Evolutionary conservation across 1,140 invertebrate genomes (phyloP), one percentile per base, ranked within the genome.

Genomic region (Coenobita brevimanus): DNA sequence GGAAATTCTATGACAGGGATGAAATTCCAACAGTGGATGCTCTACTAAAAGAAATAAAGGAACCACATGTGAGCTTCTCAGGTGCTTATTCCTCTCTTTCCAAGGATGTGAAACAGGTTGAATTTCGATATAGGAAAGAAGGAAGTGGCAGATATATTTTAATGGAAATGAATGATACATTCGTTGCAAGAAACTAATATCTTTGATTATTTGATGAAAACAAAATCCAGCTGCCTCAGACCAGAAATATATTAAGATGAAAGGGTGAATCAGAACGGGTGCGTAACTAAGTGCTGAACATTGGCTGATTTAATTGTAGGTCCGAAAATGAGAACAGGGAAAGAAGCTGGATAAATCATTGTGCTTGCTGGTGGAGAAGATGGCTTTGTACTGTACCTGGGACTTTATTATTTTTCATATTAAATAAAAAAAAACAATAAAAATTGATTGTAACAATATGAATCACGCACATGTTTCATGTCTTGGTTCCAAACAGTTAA

Each of bases 231-330:
- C 62, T 46, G 33, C 33, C 57, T 36, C 30, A 81, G 24, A 50
- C 79, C 50, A 62, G 79, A 81, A 76, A 50, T 85, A 43, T 79
- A 85, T 27, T 21, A 76, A 36, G 83, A 75, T 73, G 83, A 85
- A 73, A 43, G n/a, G n/a, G n/a, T n/a, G n/a, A n/a, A n/a, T n/a
- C n/a, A n/a, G n/a, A n/a, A n/a, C n/a, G n/a, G n/a, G n/a, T n/a
- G n/a, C n/a, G n/a, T n/a, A n/a, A n/a, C n/a, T n/a, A n/a, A n/a
- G n/a, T n/a, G n/a, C n/a, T n/a, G n/a, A n/a, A n/a, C n/a, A n/a
- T n/a, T n/a, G n/a, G n/a, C n/a, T n/a, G n/a, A n/a, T n/a, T n/a
- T n/a, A n/a, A n/a, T n/a, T n/a, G n/a, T n/a, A n/a, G n/a, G n/a
- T n/a, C n/a, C n/a, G n/a, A n/a, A n/a, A n/a, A n/a, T n/a, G n/a